phyloP scores from a whole-genome alignment of 1,140 invertebrate species.

The Steinernema khuongi region DNA sequence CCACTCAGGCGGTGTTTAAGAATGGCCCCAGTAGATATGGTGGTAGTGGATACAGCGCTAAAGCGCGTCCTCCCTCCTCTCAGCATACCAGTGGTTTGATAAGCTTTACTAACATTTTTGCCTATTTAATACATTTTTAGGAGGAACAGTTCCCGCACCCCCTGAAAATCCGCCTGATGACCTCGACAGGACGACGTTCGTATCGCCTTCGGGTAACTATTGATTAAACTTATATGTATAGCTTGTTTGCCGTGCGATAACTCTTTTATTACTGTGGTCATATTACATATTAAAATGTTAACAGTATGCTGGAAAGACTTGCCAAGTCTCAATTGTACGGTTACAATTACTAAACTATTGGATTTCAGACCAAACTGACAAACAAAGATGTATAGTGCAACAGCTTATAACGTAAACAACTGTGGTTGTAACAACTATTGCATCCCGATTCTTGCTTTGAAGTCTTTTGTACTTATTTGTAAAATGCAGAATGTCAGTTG shows the following conservation, averaged over 20 bases:
- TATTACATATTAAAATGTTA: no score
- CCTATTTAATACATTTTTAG: background rate
- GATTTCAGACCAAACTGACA: background rate
- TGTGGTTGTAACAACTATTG: no score
- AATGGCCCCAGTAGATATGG: background rate
- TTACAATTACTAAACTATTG: background rate
- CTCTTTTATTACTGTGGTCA: no score
- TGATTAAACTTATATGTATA: no score
- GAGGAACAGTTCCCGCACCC: background rate
- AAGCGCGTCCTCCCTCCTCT: background rate
- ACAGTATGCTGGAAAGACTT: no score
- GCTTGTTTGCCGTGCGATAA: background rate
- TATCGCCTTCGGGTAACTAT: background rate
- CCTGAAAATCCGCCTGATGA: background rate
- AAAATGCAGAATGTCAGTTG: no score
- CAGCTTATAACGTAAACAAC: background rate
- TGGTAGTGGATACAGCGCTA: background rate
- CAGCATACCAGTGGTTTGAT: background rate
- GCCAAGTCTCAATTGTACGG: no score
- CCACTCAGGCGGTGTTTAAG: constrained; percentile 1
- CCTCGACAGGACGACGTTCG: background rate
- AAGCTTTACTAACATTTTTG: background rate
- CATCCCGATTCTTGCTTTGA: no score
- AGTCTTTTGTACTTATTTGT: no score
- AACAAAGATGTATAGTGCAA: background rate